Percentiles rank a stretch among this genome's conserved stretches.
Conservation (phyloP, 2,113 vertebrate species). For the Monarcha castaneiventris region DNA sequence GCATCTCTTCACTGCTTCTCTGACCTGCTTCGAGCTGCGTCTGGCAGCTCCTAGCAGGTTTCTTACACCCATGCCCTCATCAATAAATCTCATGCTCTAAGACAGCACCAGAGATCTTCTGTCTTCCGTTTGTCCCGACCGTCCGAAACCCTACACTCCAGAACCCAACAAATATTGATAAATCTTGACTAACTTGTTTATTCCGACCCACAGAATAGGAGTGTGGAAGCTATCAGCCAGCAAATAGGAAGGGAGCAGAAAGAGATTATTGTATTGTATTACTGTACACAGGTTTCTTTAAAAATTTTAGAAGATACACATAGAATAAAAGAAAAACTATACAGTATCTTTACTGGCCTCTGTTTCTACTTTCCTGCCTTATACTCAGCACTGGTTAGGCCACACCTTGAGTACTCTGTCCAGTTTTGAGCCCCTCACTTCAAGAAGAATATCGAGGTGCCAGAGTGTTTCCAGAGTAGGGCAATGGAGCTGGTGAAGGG, state of each 20-base stretch:
- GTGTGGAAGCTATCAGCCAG: not conserved
- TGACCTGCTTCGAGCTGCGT: too few relatives aligned
- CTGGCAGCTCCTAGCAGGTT: too few relatives aligned
- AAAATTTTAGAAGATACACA: not conserved
- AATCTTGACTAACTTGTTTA: not conserved
- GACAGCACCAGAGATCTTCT: too few relatives aligned
- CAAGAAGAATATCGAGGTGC: not conserved
- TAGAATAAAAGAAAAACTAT: not conserved
- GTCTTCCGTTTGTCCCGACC: too few relatives aligned
- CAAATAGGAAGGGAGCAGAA: not conserved
- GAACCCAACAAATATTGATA: too few relatives aligned
- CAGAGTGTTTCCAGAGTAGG: not conserved
- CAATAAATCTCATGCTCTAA: too few relatives aligned
- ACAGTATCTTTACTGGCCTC: not conserved
- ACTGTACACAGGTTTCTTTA: not conserved
- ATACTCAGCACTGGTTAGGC: not conserved
- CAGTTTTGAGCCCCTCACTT: not conserved
- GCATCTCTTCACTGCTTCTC: too few relatives aligned
- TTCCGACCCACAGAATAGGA: not conserved
- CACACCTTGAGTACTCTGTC: not conserved
- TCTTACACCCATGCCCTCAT: too few relatives aligned
- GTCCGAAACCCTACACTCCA: too few relatives aligned
- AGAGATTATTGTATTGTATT: not conserved
- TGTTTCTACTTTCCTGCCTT: not conserved
- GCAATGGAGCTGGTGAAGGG: not conserved